Conservation (phyloP, 2,797 vertebrate genomes). For the Scleropages formosus region DNA sequence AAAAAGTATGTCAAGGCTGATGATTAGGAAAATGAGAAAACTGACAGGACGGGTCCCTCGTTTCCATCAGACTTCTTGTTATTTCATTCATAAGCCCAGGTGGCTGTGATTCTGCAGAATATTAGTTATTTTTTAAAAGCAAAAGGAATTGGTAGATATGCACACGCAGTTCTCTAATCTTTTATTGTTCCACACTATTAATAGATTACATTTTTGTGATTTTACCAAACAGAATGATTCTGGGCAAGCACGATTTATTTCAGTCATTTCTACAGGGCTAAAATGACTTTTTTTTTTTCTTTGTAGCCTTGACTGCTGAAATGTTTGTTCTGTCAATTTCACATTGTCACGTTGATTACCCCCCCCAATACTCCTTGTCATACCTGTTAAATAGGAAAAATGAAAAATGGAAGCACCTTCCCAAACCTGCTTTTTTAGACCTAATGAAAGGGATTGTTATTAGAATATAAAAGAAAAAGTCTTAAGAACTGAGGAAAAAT, state of each 20-base stretch:
- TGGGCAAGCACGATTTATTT: slow-evolving; percentile 46
- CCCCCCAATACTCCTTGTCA: slow-evolving; percentile 61
- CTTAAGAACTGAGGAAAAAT: neutral
- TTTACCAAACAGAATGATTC: slow-evolving; percentile 37
- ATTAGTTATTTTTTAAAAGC: slow-evolving; percentile 7
- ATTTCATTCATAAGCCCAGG: neutral
- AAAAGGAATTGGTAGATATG: neutral
- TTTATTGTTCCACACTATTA: slow-evolving; percentile 54
- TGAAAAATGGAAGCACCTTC: slow-evolving; percentile 66
- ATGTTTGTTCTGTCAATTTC: slow-evolving; percentile 61
- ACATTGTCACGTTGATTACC: slow-evolving; percentile 66
- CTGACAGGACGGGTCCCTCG: neutral
- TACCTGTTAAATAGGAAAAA: slow-evolving; percentile 64
- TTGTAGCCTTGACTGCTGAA: slow-evolving; percentile 39
- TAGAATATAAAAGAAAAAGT: neutral
- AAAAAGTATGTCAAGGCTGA: neutral
- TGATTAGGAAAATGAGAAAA: no score
- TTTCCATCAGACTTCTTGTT: neutral
- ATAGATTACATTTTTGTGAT: slow-evolving; percentile 48
- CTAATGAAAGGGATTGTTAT: slow-evolving; percentile 66
- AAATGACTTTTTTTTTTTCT: slow-evolving; percentile 45
- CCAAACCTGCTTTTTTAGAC: slow-evolving; percentile 46
- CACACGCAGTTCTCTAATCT: slow-evolving; percentile 38
- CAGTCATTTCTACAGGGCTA: slow-evolving; percentile 3
- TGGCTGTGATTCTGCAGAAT: neutral